Conservation (phyloP, 2,888 invertebrate species). For the Geophilus truncorum region DNA sequence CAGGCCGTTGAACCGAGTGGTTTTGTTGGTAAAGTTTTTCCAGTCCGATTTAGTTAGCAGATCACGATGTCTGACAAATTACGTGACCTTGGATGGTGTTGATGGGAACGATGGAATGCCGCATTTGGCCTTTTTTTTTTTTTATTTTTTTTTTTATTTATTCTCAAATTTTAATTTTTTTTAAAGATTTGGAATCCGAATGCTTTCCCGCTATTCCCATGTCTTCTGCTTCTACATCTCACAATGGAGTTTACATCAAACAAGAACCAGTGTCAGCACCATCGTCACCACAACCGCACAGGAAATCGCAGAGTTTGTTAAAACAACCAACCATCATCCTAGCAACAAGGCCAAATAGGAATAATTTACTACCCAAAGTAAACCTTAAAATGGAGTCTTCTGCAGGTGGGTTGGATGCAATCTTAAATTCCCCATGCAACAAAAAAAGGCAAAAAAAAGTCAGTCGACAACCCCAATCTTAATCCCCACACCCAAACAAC, state of each 20-base stretch:
- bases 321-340: slow-evolving; percentile 53
- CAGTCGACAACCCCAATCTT: too few species aligned
- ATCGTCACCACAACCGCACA: slow-evolving; percentile 34
- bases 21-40: neutral
- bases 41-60: neutral
- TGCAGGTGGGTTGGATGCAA: neutral
- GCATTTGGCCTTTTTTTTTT: neutral
- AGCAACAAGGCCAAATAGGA: slow-evolving; percentile 40
- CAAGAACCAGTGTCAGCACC: slow-evolving; percentile 42
- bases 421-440: too few species aligned
- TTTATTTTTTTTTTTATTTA: neutral
- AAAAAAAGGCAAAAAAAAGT: too few species aligned
- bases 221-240: slow-evolving; percentile 55
- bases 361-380: slow-evolving; percentile 56
- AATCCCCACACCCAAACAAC: neutral
- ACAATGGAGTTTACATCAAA: slow-evolving; percentile 40
- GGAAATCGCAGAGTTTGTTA: slow-evolving; percentile 47
- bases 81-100: neutral
- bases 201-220: slow-evolving; percentile 78
- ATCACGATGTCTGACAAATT: neutral
- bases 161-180: neutral
- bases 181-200: slow-evolving; percentile 73
- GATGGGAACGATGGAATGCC: neutral
- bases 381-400: slow-evolving; percentile 62
- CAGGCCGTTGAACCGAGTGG: neutral